phyloP scores from a whole-genome alignment of 2,797 vertebrate genomes.

The Hipposideros larvatus region DNA sequence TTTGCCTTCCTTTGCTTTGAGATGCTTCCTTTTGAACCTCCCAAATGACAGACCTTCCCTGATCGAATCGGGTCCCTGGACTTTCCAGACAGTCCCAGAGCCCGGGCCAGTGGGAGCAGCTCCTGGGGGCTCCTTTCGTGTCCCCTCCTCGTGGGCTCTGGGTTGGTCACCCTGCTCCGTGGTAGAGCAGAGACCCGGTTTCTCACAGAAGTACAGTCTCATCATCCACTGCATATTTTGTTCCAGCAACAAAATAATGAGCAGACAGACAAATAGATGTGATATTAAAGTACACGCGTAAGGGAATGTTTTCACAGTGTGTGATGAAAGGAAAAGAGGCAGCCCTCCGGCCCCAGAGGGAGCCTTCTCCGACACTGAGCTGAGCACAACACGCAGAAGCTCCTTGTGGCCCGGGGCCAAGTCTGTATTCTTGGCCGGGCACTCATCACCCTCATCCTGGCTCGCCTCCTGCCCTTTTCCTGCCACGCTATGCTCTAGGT shows the following conservation, averaged over 20 bases:
- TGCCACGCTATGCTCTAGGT: not conserved
- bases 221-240: constrained; percentile 37
- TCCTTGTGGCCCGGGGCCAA: not conserved
- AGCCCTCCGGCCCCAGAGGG: not conserved
- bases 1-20: constrained; percentile 72
- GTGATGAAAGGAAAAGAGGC: constrained; percentile 71
- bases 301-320: constrained; percentile 80
- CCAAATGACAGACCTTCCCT: constrained; percentile 68
- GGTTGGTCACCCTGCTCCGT: not conserved
- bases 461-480: not conserved
- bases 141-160: not conserved
- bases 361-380: not conserved
- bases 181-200: not conserved
- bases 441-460: not conserved
- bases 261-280: constrained; percentile 59
- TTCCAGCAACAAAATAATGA: constrained; percentile 74
- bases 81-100: not conserved
- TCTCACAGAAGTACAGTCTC: constrained; percentile 14
- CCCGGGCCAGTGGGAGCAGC: not conserved
- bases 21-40: constrained; percentile 70
- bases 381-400: not conserved
- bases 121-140: constrained; percentile 2
- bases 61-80: constrained; percentile 51
- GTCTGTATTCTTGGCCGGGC: not conserved
- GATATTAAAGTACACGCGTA: constrained; percentile 11